Base-by-base conservation (phyloP, 2,113 vertebrate genomes). In the Tinamus guttatus region DNA sequence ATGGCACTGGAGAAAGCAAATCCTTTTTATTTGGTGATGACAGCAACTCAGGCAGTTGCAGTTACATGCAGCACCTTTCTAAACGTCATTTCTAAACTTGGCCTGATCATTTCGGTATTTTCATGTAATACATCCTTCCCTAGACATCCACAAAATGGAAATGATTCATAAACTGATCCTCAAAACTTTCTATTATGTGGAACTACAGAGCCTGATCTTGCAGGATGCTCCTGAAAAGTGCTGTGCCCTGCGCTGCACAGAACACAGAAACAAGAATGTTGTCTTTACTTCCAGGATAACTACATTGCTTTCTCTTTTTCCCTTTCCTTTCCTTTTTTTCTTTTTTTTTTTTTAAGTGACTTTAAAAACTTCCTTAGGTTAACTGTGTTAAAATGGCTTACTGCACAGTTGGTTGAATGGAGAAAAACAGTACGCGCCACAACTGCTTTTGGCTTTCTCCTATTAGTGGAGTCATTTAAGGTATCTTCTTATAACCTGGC, bases 21-120 rank as follows among this genome's bases (percentile, higher is more conserved):
- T 70, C 3, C 65, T 63, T 74, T 87, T 67, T 64, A 73, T 91
- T 84, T 95, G 54, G 59, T 93, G 90, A 51, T 77, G 79, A 85
- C 76, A 85, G 59, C 34, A 52, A n/a, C 63, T 58, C 1, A 0
- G 8, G 8, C 56, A 76, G 43, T 60, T 58, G 34, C 20, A 11
- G 40, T 45, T 65, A 58, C 43, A 20, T 0, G 0, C 51, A 62
- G 69, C 5, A 5, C 24, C 32, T 62, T 36, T 62, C 56, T 85
- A 71, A 67, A 87, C 32, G 8, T 71, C 38, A 27, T n/a, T 51
- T 87, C 32, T 89, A 4, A 85, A 65, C 34, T 25, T 22, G 8
- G 19, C 30, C 54, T 49, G 25, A 25, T 54, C 51, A 54, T 27
- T 27, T 19, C 0, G 0, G 11, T 87, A 65, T 21, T 15, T 4